Evolutionary conservation across 2,888 invertebrate genomes (phyloP).

Genomic region (Macrosoma leucophasiata): DNA sequence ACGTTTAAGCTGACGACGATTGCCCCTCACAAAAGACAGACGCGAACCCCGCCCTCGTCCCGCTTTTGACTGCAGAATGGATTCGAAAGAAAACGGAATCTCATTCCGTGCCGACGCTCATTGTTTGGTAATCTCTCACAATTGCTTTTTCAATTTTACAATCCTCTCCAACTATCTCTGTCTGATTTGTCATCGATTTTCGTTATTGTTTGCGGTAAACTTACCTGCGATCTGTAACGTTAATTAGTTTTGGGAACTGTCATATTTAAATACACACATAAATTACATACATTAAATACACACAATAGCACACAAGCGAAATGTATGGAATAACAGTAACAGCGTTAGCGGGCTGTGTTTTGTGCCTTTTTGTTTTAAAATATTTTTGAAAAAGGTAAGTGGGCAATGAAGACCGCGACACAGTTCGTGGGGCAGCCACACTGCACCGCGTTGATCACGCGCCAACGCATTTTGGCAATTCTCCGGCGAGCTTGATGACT

Average conservation of each 20-base stretch:
- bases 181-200: conserved; percentile 27
- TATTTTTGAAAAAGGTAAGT: no score
- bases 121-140: conserved; percentile 59
- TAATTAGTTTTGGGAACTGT: no score
- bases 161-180: conserved; percentile 40
- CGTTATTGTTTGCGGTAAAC: no score
- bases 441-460: conserved; percentile 27
- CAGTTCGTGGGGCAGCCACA: conserved; percentile 27
- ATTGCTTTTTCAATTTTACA: conserved; percentile 58
- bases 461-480: conserved; percentile 35
- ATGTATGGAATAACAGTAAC: no score
- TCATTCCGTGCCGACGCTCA: conserved; percentile 50
- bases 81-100: conserved; percentile 62
- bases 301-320: not conserved
- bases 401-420: conserved; percentile 33
- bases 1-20: conserved; percentile 59
- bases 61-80: conserved; percentile 45
- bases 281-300: conserved; percentile 12
- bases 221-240: no score
- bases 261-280: no score
- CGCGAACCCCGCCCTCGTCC: conserved; percentile 32
- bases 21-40: conserved; percentile 60
- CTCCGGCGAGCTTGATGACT: conserved; percentile 38
- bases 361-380: no score
- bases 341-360: no score